phyloP scores from a whole-genome alignment of 2,888 invertebrate species.

The Siphonodentalium dalli region DNA sequence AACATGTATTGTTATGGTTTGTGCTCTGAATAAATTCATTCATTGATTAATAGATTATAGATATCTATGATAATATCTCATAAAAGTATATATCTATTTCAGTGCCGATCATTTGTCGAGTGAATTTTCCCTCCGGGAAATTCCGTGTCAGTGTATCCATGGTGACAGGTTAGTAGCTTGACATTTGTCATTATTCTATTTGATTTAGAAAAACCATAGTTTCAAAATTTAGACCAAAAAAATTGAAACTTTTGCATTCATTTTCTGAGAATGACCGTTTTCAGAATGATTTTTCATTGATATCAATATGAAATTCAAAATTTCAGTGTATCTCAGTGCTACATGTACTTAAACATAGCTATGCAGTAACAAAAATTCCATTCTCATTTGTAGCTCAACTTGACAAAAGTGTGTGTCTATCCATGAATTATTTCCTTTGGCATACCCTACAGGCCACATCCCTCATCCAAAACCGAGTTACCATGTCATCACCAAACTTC shows the following conservation, averaged over 20 bases:
- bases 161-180: slow-evolving; percentile 72
- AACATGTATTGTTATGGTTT: too few relatives aligned
- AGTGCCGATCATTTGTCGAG: slow-evolving; percentile 82
- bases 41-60: too few relatives aligned
- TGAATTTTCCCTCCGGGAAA: slow-evolving; percentile 76
- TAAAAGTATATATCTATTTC: too few relatives aligned
- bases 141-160: slow-evolving; percentile 82
- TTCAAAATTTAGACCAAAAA: not conserved
- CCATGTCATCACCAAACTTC: too few relatives aligned
- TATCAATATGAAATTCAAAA: too few relatives aligned
- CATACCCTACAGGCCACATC: too few relatives aligned
- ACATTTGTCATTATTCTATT: not conserved
- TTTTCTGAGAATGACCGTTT: not conserved
- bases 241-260: not conserved
- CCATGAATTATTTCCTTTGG: too few relatives aligned
- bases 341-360: not conserved
- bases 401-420: too few relatives aligned
- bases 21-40: too few relatives aligned
- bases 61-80: too few relatives aligned
- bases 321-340: not conserved
- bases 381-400: too few relatives aligned
- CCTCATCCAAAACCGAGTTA: too few relatives aligned
- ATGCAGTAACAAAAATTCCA: not conserved
- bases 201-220: not conserved
- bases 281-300: not conserved